Evolutionary conservation across 2,113 vertebrate genomes (phyloP).

Genomic region (Procapra przewalskii): DNA sequence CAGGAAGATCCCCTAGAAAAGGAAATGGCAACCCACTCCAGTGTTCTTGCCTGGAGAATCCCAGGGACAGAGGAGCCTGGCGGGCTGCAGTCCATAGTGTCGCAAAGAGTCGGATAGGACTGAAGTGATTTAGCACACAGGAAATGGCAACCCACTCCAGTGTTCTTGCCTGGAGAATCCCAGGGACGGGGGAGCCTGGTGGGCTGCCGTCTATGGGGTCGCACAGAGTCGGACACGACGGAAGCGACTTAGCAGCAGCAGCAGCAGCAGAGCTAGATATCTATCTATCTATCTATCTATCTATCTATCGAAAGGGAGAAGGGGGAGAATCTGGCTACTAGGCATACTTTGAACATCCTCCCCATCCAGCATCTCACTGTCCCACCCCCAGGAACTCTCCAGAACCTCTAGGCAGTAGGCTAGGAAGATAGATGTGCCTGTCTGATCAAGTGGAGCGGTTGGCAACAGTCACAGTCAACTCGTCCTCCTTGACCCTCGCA

Average conservation of each 20-base stretch:
- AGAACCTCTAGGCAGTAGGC: not conserved
- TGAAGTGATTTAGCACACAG: too few species aligned
- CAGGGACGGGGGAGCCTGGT: not conserved
- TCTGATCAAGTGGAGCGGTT: not conserved
- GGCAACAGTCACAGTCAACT: rapidly evolving
- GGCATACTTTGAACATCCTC: not conserved
- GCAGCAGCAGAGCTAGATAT: not conserved
- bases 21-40: not conserved
- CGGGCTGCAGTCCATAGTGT: not conserved
- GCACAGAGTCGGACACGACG: not conserved
- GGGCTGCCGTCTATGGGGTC: not conserved
- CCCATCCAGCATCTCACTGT: not conserved
- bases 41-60: not conserved
- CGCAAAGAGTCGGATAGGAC: too few species aligned
- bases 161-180: not conserved
- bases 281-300: not conserved
- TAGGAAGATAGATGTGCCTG: not conserved
- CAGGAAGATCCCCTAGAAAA: not conserved
- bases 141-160: not conserved
- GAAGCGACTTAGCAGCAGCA: not conserved
- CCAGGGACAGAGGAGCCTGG: not conserved
- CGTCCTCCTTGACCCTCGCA: rapidly evolving
- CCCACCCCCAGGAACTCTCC: rapidly evolving
- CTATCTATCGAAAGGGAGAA: not conserved
- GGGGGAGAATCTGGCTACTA: not conserved